Conservation (phyloP, 2,113 vertebrate genomes). For the Podocnemis expansa region DNA sequence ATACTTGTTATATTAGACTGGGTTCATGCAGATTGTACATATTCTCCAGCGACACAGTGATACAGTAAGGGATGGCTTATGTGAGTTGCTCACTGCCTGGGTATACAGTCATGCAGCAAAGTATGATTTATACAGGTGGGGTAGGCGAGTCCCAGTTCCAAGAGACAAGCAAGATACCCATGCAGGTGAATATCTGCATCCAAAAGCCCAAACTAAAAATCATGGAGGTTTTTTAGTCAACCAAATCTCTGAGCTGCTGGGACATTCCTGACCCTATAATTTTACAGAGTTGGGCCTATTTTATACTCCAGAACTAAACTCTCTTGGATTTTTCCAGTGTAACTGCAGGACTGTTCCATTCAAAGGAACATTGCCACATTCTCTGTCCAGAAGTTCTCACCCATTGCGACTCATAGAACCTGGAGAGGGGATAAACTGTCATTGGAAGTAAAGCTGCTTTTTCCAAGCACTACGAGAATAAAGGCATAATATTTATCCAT, state of each 20-base stretch:
- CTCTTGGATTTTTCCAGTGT: background rate
- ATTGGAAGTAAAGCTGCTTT: background rate
- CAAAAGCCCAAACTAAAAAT: background rate
- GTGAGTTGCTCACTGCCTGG: background rate
- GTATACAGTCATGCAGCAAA: background rate
- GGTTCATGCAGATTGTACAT: fast-evolving
- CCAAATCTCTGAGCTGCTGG: background rate
- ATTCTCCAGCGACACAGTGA: background rate
- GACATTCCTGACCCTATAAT: background rate
- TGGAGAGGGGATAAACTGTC: background rate
- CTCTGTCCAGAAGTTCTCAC: background rate
- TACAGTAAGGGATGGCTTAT: background rate
- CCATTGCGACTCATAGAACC: background rate
- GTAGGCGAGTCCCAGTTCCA: background rate
- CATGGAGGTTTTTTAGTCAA: background rate
- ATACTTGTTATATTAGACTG: background rate
- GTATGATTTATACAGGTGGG: fast-evolving
- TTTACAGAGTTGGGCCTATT: background rate
- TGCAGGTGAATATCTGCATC: background rate
- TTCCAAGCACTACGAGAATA: background rate
- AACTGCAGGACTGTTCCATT: background rate
- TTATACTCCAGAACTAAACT: background rate
- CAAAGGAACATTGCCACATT: background rate
- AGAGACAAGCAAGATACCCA: background rate
- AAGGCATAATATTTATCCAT: background rate